Conservation (phyloP, 2,113 vertebrate species). For the Helogale parvula region DNA sequence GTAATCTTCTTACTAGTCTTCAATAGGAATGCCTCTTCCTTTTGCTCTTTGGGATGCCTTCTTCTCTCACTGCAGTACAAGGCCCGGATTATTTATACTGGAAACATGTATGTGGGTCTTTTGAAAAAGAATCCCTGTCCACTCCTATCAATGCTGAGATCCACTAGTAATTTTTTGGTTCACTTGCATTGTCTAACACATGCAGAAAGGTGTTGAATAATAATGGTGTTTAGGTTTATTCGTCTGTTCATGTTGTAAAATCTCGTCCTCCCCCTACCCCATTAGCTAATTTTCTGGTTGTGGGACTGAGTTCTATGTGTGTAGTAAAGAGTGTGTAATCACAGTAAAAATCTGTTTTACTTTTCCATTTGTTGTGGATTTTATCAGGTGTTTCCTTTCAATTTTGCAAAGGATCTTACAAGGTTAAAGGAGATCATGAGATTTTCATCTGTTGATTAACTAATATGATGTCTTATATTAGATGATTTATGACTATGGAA, state of each 20-base stretch:
- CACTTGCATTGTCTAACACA: not conserved
- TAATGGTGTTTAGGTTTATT: not conserved
- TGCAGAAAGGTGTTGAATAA: not conserved
- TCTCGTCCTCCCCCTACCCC: not conserved
- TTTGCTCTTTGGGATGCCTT: no score
- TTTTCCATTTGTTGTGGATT: not conserved
- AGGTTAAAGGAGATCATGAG: not conserved
- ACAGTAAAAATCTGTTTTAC: no score
- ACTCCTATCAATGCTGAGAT: not conserved
- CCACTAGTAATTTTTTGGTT: not conserved
- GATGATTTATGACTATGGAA: not conserved
- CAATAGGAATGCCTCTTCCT: no score
- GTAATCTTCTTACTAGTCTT: no score
- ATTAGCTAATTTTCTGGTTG: not conserved
- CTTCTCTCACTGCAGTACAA: no score
- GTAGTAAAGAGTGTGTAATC: no score
- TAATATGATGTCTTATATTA: not conserved
- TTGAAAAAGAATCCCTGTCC: not conserved
- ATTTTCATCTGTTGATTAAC: not conserved
- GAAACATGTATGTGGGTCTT: no score
- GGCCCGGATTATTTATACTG: no score
- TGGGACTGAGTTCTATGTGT: not conserved
- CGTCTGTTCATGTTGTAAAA: not conserved
- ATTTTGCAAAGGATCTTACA: not conserved
- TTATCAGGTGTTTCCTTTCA: not conserved